Evolutionary conservation across 2,797 vertebrate genomes (phyloP), one percentile per base, ranked within the genome.

Genomic region (Sternarchorhynchus goeldii): DNA sequence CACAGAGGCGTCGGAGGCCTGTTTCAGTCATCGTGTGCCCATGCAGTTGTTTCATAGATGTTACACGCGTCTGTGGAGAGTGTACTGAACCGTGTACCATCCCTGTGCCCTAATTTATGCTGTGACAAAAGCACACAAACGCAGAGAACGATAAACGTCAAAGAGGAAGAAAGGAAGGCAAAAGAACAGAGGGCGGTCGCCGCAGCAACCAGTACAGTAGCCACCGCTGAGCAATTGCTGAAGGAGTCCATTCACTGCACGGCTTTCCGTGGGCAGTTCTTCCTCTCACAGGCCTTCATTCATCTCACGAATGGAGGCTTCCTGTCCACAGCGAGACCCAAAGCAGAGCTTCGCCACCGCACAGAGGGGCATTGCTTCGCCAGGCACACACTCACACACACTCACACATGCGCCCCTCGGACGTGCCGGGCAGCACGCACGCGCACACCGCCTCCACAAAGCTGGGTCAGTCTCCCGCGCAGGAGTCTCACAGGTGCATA

Each of bases 321-420:
- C 68, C 74, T 76, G 7, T 67, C 50, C 55, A 55, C 45, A 56
- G 32, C 1, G 25, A 77, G 68, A 76, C 68, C 74, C 74, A 76
- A 72, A 62, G 41, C 67, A 70, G n/a, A 76, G 79, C 72, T 73
- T 25, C 32, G 53, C 59, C 75, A 72, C 64, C 41, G 53, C 56
- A 81, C 79, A 81, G 60, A 76, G 79, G 68, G 60, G 59, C 36
- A 76, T 76, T 81, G 68, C 74, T 76, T 58, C 67, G 63, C 20
- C n/a, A 8, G 16, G 32, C 71, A 62, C 56, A 59, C 29, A 53
- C 53, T 31, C 36, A 73, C 62, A 62, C 32, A 70, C 39, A 65
- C 39, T 41, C 39, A 41, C 39, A 41, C 39, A 41, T 1, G 10
- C 5, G 39, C 39, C 39, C 39, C 45, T 10, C 14, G 45, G 45